These are phyloP conservation scores for Phalacrocorax pelagicus DNA, from an alignment of 2,113 vertebrate genomes.

Conservation along the genomic window DNA sequence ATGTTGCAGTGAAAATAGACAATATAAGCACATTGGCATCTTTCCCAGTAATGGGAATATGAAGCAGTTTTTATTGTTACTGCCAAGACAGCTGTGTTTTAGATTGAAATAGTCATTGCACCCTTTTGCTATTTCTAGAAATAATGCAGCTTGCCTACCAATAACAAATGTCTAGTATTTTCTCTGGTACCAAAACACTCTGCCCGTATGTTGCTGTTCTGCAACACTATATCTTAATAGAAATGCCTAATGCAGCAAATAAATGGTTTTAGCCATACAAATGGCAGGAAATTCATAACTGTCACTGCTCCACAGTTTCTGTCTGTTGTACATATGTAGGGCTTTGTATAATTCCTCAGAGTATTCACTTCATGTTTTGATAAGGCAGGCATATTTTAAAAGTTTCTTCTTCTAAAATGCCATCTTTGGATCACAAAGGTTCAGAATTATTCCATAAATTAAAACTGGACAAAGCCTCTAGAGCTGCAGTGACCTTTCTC, in stretches of 20 bases:
- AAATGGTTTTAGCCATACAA: not conserved
- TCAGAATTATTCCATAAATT: not conserved
- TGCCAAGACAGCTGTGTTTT: slow-evolving; percentile 35
- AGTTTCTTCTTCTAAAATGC: not conserved
- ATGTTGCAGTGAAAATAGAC: slow-evolving; percentile 28
- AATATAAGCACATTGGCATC: slow-evolving; percentile 23
- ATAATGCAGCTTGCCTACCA: slow-evolving; percentile 42
- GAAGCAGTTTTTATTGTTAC: slow-evolving; percentile 41
- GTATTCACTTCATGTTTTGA: not conserved
- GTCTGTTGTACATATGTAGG: not conserved
- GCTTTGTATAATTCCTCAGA: not conserved
- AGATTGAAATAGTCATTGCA: slow-evolving; percentile 31
- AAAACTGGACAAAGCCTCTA: not conserved
- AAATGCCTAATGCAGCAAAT: not conserved
- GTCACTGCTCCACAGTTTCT: not conserved
- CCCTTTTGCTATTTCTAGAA: slow-evolving; percentile 49
- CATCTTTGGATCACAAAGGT: not conserved
- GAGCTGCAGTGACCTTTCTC: not conserved
- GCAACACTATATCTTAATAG: not conserved
- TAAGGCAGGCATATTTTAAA: not conserved
- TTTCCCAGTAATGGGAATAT: slow-evolving; percentile 37
- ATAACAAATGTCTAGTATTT: slow-evolving; percentile 30
- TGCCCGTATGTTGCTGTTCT: slow-evolving; percentile 1
- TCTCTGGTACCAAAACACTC: not conserved
- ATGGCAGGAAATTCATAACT: not conserved